Evolutionary conservation across 2,113 vertebrate genomes (phyloP).

Genomic region (Rhabdornis inornatus): DNA sequence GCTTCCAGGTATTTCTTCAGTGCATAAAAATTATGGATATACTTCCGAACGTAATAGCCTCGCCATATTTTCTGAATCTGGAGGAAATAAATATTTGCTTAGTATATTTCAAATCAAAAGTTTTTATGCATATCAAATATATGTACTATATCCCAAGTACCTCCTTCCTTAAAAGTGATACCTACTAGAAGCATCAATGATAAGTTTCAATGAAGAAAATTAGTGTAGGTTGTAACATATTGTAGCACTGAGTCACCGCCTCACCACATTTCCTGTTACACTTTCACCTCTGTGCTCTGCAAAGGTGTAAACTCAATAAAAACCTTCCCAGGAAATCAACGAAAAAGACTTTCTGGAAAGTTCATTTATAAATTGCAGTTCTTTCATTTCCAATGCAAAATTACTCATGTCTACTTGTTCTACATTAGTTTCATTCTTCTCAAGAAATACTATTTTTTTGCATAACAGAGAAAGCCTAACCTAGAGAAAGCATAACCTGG

Average conservation of each 20-base stretch:
- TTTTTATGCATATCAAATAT: neutral
- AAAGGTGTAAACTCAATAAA: neutral
- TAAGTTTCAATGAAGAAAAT: neutral
- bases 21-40: conserved; percentile 86
- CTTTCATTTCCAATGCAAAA: neutral
- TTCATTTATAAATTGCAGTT: neutral
- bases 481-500: neutral
- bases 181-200: neutral
- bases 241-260: neutral
- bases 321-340: neutral
- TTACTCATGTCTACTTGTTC: neutral
- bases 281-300: neutral
- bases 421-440: neutral
- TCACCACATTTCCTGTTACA: neutral
- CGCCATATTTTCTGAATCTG: conserved; percentile 92
- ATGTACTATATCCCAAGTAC: neutral
- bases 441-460: neutral
- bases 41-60: conserved; percentile 85
- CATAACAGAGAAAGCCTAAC: neutral
- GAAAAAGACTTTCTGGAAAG: neutral
- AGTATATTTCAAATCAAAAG: neutral
- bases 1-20: conserved; percentile 84
- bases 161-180: neutral
- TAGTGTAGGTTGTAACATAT: neutral
- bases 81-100: conserved; percentile 45